Conservation (phyloP, 1,140 invertebrate species). For the Heliconius nattereri region DNA sequence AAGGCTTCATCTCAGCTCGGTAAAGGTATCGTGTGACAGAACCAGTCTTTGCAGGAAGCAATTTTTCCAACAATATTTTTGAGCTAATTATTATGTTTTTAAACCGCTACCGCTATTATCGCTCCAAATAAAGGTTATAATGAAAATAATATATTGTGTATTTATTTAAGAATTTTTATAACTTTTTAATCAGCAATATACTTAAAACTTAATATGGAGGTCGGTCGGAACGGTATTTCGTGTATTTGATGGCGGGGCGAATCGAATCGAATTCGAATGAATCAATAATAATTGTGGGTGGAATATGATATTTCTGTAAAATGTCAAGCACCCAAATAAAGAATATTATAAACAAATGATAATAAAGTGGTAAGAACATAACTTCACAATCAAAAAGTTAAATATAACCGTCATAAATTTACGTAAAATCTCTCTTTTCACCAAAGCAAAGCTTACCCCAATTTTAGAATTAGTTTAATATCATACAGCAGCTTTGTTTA, state of each 20-base stretch:
- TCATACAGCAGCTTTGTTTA: neutral
- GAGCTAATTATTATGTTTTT: constrained; percentile 39
- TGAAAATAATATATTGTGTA: constrained; percentile 26
- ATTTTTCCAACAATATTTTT: constrained; percentile 32
- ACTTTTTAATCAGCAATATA: constrained; percentile 27
- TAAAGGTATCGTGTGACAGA: constrained; percentile 43
- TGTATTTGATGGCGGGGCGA: neutral
- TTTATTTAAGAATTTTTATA: constrained; percentile 31
- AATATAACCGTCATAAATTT: neutral
- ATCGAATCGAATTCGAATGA: constrained; percentile 6
- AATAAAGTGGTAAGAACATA: neutral
- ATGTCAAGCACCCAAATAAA: neutral
- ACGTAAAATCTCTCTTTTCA: neutral
- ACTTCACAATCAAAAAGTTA: neutral
- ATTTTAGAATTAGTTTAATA: neutral
- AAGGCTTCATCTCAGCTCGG: constrained; percentile 43
- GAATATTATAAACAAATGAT: neutral
- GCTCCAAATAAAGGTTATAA: constrained; percentile 35
- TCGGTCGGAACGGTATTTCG: neutral
- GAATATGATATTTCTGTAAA: neutral
- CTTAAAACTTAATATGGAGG: constrained; percentile 6
- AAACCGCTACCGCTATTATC: constrained; percentile 37
- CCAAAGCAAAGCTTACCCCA: neutral
- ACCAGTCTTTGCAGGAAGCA: constrained; percentile 44
- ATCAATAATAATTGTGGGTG: constrained; percentile 8